phyloP scores from a whole-genome alignment of 2,797 vertebrate species.

The Gallinago stenura region DNA sequence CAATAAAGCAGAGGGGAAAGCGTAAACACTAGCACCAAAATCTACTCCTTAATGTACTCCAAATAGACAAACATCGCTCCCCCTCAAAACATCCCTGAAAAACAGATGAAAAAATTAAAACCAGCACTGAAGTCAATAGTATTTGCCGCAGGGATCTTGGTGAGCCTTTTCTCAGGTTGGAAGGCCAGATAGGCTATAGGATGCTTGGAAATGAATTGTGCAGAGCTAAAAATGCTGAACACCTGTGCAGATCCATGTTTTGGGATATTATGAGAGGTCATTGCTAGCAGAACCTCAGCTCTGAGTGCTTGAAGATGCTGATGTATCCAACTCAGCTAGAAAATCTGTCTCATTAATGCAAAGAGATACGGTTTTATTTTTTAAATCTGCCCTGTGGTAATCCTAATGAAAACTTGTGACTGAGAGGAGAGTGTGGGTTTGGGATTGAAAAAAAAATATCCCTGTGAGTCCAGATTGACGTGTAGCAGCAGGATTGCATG shows the following conservation, averaged over 20 bases:
- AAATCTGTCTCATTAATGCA: not conserved
- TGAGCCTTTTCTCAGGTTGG: not conserved
- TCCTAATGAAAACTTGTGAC: not conserved
- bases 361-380: not conserved
- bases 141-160: not conserved
- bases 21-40: not conserved
- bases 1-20: not conserved
- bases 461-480: not conserved
- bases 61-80: not conserved
- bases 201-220: not conserved
- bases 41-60: not conserved
- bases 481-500: not conserved
- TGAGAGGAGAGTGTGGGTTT: not conserved
- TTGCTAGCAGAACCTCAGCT: not conserved
- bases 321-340: not conserved
- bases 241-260: not conserved
- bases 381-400: not conserved
- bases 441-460: not conserved
- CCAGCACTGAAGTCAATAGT: not conserved
- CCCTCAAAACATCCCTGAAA: fast-evolving
- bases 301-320: not conserved
- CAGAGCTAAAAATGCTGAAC: not conserved
- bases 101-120: not conserved
- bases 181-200: not conserved
- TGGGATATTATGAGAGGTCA: not conserved